Percentiles rank a stretch among this genome's conserved stretches.
Conservation (phyloP, 2,113 vertebrate species). For the Cyphomyrus plagiostoma region DNA sequence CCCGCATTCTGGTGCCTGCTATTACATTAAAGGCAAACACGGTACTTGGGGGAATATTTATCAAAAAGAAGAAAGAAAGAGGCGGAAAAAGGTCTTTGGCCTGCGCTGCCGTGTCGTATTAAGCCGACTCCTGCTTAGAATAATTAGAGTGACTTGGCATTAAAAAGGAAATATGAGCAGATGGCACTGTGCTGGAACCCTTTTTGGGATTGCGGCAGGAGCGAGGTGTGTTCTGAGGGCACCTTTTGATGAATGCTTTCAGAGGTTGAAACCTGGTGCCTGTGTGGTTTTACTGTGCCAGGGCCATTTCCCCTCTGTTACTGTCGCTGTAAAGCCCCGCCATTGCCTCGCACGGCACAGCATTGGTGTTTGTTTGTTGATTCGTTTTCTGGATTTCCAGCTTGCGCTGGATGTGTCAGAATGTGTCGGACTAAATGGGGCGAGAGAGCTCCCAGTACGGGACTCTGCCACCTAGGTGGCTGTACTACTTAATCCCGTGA, state of each 20-base stretch:
- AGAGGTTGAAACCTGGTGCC: background rate
- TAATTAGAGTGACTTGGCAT: constrained; percentile 25
- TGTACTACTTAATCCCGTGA: background rate
- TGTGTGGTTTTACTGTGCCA: background rate
- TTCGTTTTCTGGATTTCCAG: background rate
- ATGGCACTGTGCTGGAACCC: constrained; percentile 13
- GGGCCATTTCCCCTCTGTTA: background rate
- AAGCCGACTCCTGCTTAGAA: background rate
- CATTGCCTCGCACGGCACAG: background rate
- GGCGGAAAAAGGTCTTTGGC: constrained; percentile 15
- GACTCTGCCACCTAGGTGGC: background rate
- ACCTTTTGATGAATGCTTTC: constrained; percentile 22
- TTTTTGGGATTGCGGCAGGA: constrained; percentile 30
- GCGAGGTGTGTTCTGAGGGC: constrained; percentile 23
- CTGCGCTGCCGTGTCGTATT: background rate
- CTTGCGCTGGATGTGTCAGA: background rate
- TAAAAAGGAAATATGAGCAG: constrained; percentile 13
- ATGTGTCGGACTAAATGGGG: background rate
- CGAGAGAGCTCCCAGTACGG: background rate
- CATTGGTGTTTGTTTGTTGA: background rate
- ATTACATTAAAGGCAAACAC: constrained; percentile 16
- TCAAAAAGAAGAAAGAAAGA: constrained; percentile 9
- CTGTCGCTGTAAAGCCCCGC: background rate
- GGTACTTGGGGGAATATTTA: constrained; percentile 15
- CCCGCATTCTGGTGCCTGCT: constrained; percentile 5